phyloP scores from a whole-genome alignment of 2,797 vertebrate genomes.

The Alcedo atthis region DNA sequence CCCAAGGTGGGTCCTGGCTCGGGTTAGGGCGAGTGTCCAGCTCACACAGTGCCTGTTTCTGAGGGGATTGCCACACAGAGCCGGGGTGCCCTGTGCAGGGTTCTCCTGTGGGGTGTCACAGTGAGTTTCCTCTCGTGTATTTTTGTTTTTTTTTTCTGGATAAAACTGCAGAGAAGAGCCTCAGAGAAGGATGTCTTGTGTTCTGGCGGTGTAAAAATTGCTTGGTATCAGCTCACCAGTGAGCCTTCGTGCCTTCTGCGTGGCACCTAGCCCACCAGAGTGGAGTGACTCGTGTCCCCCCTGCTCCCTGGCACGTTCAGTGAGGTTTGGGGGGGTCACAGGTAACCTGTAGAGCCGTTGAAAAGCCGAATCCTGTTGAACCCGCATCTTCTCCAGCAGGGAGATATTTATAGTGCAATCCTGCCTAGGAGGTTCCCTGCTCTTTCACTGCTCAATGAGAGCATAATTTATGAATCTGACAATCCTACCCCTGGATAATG shows the following conservation, averaged over 20 bases:
- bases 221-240: constrained; percentile 33
- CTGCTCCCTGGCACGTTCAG: background rate
- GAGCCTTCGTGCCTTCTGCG: constrained; percentile 10
- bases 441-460: constrained; percentile 63
- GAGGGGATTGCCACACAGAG: background rate
- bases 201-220: constrained; percentile 25
- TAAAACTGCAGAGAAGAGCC: background rate
- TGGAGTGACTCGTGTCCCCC: background rate
- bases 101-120: background rate
- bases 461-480: constrained; percentile 70
- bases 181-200: constrained; percentile 20
- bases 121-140: background rate
- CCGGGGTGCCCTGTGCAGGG: background rate
- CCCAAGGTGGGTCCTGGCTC: background rate
- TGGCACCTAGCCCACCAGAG: background rate
- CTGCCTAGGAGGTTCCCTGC: constrained; percentile 60
- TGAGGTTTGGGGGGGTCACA: background rate
- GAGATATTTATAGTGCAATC: constrained; percentile 60
- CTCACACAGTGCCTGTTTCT: background rate
- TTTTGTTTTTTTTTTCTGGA: background rate
- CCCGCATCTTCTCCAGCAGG: constrained; percentile 38
- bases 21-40: background rate
- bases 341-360: constrained; percentile 53
- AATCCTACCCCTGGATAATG: constrained; percentile 56
- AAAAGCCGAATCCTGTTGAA: constrained; percentile 56